Conservation (phyloP, 1,140 invertebrate genomes). For the Saccostrea echinata region DNA sequence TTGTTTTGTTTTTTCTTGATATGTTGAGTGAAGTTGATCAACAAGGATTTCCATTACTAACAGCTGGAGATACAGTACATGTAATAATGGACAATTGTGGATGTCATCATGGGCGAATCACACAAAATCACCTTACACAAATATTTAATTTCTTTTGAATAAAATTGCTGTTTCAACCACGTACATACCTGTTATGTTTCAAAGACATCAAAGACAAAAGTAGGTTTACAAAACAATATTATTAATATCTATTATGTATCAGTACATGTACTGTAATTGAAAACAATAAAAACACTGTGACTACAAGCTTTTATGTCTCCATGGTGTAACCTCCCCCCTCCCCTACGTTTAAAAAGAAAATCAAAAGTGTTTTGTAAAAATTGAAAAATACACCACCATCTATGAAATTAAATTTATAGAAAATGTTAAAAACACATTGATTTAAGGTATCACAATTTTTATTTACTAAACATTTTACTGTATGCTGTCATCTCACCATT, state of each 20-base stretch:
- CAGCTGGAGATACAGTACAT: conserved; percentile 15
- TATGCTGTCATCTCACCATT: no score
- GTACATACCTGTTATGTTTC: conserved; percentile 40
- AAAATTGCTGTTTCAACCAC: conserved; percentile 42
- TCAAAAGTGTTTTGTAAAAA: neutral
- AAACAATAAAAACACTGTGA: neutral
- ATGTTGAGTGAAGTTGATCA: neutral
- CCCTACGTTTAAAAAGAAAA: neutral
- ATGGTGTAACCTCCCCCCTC: no score
- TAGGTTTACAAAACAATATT: neutral
- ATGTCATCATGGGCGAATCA: conserved; percentile 25
- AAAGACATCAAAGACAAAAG: conserved; percentile 10
- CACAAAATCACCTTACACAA: conserved; percentile 2
- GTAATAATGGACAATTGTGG: conserved; percentile 45
- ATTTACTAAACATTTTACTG: no score
- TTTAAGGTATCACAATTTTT: no score
- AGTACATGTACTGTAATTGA: neutral
- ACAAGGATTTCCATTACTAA: conserved; percentile 17
- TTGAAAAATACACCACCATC: no score
- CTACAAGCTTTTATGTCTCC: neutral
- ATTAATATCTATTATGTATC: neutral
- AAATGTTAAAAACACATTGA: no score
- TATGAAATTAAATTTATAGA: no score
- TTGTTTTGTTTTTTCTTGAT: conserved; percentile 14
- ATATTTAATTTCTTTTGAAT: neutral